These are phyloP conservation scores for Homalodisca vitripennis DNA, from an alignment of 1,140 invertebrate genomes.

Conservation along the genomic window DNA sequence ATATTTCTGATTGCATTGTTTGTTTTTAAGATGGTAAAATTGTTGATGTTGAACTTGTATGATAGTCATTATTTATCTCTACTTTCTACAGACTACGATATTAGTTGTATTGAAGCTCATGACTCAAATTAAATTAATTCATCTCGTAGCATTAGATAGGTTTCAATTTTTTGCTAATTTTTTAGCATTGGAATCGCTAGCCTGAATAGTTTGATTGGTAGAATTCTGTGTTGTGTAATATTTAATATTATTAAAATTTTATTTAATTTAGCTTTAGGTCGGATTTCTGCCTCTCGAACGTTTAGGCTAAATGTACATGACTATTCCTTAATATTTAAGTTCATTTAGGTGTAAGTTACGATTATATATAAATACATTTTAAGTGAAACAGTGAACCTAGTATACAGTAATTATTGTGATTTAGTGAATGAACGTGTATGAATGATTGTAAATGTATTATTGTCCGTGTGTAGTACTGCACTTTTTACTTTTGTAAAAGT, in stretches of 20 bases:
- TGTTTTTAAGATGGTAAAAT: conserved; percentile 14
- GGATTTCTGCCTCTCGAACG: conserved; percentile 39
- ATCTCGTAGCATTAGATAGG: conserved; percentile 19
- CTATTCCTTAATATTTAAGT: conserved; percentile 18
- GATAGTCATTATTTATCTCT: conserved; percentile 18
- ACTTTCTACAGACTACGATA: conserved; percentile 18
- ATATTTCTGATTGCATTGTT: conserved; percentile 1
- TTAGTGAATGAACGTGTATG: conserved; percentile 7
- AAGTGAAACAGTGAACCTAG: conserved; percentile 25
- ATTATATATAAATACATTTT: conserved; percentile 15
- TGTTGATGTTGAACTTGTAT: conserved; percentile 12
- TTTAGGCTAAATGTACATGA: conserved; percentile 33
- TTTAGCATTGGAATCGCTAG: conserved; percentile 20
- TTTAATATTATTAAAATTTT: conserved; percentile 35
- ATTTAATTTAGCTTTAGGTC: conserved; percentile 23
- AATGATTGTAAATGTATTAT: conserved; percentile 21
- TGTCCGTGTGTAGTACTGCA: conserved; percentile 10
- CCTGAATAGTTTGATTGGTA: conserved; percentile 39
- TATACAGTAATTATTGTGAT: conserved; percentile 30
- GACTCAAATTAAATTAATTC: conserved; percentile 25
- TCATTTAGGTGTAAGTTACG: conserved; percentile 9
- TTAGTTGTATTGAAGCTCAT: conserved; percentile 15
- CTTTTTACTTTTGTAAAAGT: conserved; percentile 27
- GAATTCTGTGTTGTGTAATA: conserved; percentile 31
- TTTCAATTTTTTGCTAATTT: conserved; percentile 28